Evolutionary conservation across 2,113 vertebrate species (phyloP).

Genomic region (Mesitornis unicolor): DNA sequence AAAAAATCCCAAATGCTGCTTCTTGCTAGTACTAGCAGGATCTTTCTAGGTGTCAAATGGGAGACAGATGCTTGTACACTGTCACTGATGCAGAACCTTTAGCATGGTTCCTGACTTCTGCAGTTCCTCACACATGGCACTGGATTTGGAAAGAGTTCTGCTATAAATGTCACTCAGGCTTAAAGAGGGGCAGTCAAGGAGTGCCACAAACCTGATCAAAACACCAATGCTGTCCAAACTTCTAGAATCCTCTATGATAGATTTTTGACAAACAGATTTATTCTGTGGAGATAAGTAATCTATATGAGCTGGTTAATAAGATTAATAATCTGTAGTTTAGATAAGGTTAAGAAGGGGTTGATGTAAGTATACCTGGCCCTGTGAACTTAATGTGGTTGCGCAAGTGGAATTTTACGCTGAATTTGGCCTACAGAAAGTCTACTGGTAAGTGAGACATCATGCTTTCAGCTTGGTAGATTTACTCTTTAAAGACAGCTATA

Average conservation of each 20-base stretch:
- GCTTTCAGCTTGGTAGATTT: background rate
- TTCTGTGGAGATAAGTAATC: background rate
- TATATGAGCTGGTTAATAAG: background rate
- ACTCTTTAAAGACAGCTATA: background rate
- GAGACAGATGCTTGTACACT: background rate
- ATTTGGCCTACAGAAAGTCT: background rate
- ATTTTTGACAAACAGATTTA: background rate
- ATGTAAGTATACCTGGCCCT: background rate
- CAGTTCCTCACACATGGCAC: background rate
- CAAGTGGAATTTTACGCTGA: background rate
- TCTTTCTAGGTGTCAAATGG: background rate
- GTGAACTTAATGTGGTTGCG: background rate
- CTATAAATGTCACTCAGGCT: background rate
- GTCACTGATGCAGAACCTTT: background rate
- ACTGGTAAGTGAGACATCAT: constrained; percentile 40
- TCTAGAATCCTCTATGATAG: background rate
- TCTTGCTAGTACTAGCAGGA: background rate
- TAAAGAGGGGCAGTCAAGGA: background rate
- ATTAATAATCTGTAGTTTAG: background rate
- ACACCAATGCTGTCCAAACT: background rate
- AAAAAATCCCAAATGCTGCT: background rate
- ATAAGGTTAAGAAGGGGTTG: background rate
- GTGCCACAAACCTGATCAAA: background rate
- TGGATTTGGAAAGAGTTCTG: background rate
- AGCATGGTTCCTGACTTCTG: background rate